These are phyloP conservation scores for Zaprionus ornatus DNA, from an alignment of 1,140 invertebrate species.

Conservation along the genomic window DNA sequence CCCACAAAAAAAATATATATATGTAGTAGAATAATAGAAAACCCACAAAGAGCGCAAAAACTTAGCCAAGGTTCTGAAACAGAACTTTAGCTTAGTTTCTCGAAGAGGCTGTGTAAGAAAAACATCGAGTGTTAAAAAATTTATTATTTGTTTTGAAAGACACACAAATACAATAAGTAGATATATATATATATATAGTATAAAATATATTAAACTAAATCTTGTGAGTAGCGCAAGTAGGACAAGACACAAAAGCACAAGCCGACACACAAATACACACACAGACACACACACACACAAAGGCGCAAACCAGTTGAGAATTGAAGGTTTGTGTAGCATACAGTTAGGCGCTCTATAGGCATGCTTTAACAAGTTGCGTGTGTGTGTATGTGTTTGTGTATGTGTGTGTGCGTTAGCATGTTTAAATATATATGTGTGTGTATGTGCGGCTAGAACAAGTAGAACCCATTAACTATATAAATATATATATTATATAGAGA, in stretches of 20 bases:
- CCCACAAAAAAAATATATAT: conserved; percentile 29
- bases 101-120: conserved; percentile 56
- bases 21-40: conserved; percentile 12
- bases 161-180: conserved; percentile 68
- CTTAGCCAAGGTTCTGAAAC: conserved; percentile 4
- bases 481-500: conserved; percentile 20
- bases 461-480: conserved; percentile 32
- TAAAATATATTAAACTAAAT: conserved; percentile 22
- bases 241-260: conserved; percentile 48
- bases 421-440: neutral
- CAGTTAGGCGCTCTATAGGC: conserved; percentile 16
- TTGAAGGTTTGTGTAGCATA: conserved; percentile 28
- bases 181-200: conserved; percentile 46
- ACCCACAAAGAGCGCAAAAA: conserved; percentile 44
- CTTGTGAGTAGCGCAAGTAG: conserved; percentile 42
- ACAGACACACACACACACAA: conserved; percentile 12
- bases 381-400: conserved; percentile 5
- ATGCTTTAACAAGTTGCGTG: conserved; percentile 19
- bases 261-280: conserved; percentile 10
- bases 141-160: conserved; percentile 56
- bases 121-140: conserved; percentile 74
- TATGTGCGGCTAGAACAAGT: conserved; percentile 35
- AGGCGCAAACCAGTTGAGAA: conserved; percentile 21
- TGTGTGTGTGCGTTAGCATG: conserved; percentile 6
- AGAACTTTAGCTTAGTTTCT: neutral